Conservation (phyloP, 2,797 vertebrate genomes). For the Benthosema pterotum region DNA sequence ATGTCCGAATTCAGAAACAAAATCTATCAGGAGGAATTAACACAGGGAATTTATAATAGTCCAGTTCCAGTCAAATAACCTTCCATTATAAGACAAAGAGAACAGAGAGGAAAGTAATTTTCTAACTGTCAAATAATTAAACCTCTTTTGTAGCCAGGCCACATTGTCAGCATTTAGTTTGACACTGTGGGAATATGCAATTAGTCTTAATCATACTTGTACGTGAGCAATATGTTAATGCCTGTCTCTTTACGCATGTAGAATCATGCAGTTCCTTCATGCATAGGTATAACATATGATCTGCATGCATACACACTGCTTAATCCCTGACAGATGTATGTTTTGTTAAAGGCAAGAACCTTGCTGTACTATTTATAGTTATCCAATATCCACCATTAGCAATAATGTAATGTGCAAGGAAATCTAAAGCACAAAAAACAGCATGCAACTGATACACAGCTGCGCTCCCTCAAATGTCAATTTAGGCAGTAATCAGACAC, state of each 20-base stretch:
- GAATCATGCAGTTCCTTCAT: slow-evolving; percentile 1
- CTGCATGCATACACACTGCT: slow-evolving; percentile 5
- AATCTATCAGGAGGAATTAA: slow-evolving; percentile 8
- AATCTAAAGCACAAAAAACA: no score
- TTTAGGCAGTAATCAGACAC: no score
- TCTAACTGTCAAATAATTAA: slow-evolving; percentile 8
- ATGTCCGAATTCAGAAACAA: slow-evolving; percentile 18
- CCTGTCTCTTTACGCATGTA: slow-evolving; percentile 19
- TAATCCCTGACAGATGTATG: not conserved
- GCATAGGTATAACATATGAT: slow-evolving; percentile 7
- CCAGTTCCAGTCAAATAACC: slow-evolving; percentile 11
- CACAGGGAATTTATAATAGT: slow-evolving; percentile 1
- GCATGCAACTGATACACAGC: no score
- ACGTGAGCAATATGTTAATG: slow-evolving; percentile 22
- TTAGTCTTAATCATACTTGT: slow-evolving; percentile 36
- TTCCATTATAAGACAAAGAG: slow-evolving; percentile 26
- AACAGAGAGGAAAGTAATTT: slow-evolving; percentile 3
- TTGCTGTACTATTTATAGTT: not conserved
- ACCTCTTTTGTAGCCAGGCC: slow-evolving; percentile 1
- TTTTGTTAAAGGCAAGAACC: not conserved
- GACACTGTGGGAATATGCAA: slow-evolving; percentile 24
- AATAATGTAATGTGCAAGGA: not conserved
- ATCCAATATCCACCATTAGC: not conserved
- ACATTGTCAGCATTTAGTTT: slow-evolving; percentile 4
- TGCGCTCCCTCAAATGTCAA: no score